Conservation (phyloP, 2,888 invertebrate genomes). For the Oeneis ivallda region DNA sequence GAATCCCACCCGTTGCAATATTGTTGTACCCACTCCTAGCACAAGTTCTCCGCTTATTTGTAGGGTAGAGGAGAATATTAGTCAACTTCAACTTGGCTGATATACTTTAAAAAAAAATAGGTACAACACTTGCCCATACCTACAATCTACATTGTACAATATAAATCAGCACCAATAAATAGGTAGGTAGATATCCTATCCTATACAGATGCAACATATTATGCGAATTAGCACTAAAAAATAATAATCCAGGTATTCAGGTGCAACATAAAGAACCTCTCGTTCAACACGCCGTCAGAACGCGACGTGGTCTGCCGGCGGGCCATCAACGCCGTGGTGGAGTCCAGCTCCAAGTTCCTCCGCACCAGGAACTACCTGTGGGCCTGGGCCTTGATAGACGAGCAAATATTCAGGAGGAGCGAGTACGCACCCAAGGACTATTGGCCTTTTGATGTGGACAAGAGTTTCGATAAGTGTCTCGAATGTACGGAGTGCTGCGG, state of each 20-base stretch:
- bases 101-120: too few relatives aligned
- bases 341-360: slow-evolving; percentile 50
- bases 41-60: too few relatives aligned
- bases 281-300: slow-evolving; percentile 54
- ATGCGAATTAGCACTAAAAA: too few relatives aligned
- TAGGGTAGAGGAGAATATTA: too few relatives aligned
- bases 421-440: slow-evolving; percentile 52
- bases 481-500: slow-evolving; percentile 29
- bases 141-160: too few relatives aligned
- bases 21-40: too few relatives aligned
- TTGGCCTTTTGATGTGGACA: slow-evolving; percentile 49
- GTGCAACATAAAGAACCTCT: slow-evolving; percentile 64
- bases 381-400: slow-evolving; percentile 55
- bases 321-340: slow-evolving; percentile 58
- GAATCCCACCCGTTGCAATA: too few relatives aligned
- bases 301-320: slow-evolving; percentile 58
- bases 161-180: too few relatives aligned
- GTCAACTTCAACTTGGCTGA: too few relatives aligned
- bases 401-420: slow-evolving; percentile 52
- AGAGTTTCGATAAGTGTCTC: slow-evolving; percentile 36
- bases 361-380: slow-evolving; percentile 58
- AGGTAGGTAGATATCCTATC: too few relatives aligned
- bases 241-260: slow-evolving; percentile 59
- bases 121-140: too few relatives aligned
- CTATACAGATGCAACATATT: too few relatives aligned